A percentile compares a stretch with the other conserved stretches of the same genome.
Conservation (phyloP, 2,797 vertebrate species). For the Lepilemur ruficaudatus region DNA sequence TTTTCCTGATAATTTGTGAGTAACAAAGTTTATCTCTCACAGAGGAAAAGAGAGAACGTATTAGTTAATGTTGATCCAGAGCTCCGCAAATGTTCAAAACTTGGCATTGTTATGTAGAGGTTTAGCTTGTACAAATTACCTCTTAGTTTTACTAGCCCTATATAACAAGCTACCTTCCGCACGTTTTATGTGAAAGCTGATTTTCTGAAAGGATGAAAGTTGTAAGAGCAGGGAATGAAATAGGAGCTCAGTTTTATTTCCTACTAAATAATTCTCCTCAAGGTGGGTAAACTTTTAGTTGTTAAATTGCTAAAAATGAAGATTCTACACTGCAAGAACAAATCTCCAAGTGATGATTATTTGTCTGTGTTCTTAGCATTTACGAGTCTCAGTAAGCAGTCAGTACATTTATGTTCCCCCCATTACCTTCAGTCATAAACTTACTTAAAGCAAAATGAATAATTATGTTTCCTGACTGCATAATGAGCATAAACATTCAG, state of each 20-base stretch:
- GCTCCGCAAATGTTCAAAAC: neutral
- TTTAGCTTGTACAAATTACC: slow-evolving; percentile 50
- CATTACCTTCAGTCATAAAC: slow-evolving; percentile 83
- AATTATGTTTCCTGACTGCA: slow-evolving; percentile 74
- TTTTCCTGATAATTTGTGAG: neutral
- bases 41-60: slow-evolving; percentile 9
- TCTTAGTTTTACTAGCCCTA: slow-evolving; percentile 55
- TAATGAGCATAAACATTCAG: slow-evolving; percentile 69
- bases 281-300: slow-evolving; percentile 76
- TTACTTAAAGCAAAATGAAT: slow-evolving; percentile 76
- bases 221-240: slow-evolving; percentile 32
- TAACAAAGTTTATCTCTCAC: slow-evolving; percentile 12
- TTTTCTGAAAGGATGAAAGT: slow-evolving; percentile 14
- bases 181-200: slow-evolving; percentile 37
- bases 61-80: slow-evolving; percentile 36
- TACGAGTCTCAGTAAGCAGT: slow-evolving; percentile 82
- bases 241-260: slow-evolving; percentile 70
- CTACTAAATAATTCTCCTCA: slow-evolving; percentile 80
- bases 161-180: slow-evolving; percentile 34
- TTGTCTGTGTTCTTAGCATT: slow-evolving; percentile 81
- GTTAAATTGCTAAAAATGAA: slow-evolving; percentile 80
- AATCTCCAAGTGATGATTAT: slow-evolving; percentile 82
- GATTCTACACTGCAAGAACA: slow-evolving; percentile 67
- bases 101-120: slow-evolving; percentile 42
- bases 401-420: slow-evolving; percentile 77